Base-by-base conservation (phyloP, 2,797 vertebrate genomes). In the Alauda arvensis region DNA sequence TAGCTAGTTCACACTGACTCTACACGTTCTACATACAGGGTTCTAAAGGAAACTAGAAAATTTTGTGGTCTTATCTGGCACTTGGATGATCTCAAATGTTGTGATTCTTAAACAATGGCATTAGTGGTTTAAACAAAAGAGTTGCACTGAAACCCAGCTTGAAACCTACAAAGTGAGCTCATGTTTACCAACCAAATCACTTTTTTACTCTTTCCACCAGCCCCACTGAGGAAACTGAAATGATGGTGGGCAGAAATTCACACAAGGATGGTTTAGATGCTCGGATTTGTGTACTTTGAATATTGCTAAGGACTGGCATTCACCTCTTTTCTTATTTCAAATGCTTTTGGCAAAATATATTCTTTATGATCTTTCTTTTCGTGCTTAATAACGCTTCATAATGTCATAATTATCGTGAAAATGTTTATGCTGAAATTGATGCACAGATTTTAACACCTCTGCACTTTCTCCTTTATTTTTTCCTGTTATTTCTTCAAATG, bases 241-340 rank as follows among this genome's bases (percentile, higher is more conserved):
- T 6, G 12, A 19, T 15, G 49, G 29, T 16, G 18, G 28, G 34
- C 37, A 69, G 60, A 68, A 66, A 53, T 14, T 39, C 25, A 55
- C 0, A 0, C 6, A 6, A 67, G 18, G 39, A 40, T 56, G 9
- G 8, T 37, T 53, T 45, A 57, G 10, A 61, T 51, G 43, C 23
- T 40, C 3, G 3, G 39, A 55, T 48, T 59, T 28, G 14, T 8
- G 16, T 9, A 23, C 6, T 53, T 78, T 37, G 14, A 31, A 43
- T 28, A 49, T 7, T 19, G 23, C 28, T 63, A 37, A 90, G 83
- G n/a, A 17, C 12, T 1, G 7, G 9, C 6, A 20, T 40, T 53
- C 34, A 34, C 4, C 0, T 1, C 7, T 62, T 86, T 55, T 40
- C 8, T 77, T 72, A 63, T 71, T 71, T 40, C 17, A 59, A 18